Evolutionary conservation across 2,888 invertebrate genomes (phyloP).

Genomic region (Drosophila pegasa): DNA sequence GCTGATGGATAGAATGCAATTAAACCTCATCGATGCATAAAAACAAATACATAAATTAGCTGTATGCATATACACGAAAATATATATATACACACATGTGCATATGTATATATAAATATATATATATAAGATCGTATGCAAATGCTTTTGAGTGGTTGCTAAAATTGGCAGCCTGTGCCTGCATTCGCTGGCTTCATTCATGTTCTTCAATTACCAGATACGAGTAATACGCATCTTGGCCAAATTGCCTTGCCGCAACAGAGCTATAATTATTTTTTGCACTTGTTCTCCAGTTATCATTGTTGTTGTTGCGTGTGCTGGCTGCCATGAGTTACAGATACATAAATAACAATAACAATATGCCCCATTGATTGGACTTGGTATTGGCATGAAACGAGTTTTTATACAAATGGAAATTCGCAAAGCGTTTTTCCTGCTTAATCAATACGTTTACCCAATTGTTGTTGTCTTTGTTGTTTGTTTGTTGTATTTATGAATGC

Average conservation of each 20-base stretch:
- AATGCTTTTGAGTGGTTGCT: constrained; percentile 21
- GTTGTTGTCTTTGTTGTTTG: constrained; percentile 23
- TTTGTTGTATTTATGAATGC: constrained; percentile 46
- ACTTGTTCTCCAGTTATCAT: constrained; percentile 31
- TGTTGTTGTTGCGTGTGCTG: constrained; percentile 17
- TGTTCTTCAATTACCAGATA: constrained; percentile 64
- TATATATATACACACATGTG: neutral
- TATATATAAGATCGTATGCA: constrained; percentile 28
- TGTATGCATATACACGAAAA: neutral
- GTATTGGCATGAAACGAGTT: constrained; percentile 64
- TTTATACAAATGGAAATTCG: constrained; percentile 60
- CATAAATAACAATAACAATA: constrained; percentile 78
- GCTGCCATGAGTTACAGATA: constrained; percentile 80
- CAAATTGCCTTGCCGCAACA: constrained; percentile 21
- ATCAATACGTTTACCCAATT: constrained; percentile 52
- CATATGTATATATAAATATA: neutral
- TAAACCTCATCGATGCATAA: constrained; percentile 81
- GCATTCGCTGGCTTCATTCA: constrained; percentile 53
- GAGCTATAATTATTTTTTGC: constrained; percentile 58
- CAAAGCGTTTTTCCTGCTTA: constrained; percentile 39
- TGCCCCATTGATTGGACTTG: constrained; percentile 68
- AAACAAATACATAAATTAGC: constrained; percentile 44
- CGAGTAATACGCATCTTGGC: constrained; percentile 47
- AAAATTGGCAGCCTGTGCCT: constrained; percentile 39
- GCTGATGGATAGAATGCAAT: constrained; percentile 78